phyloP scores from a whole-genome alignment of 2,888 invertebrate genomes.

The Leptinotarsa peninsularis region DNA sequence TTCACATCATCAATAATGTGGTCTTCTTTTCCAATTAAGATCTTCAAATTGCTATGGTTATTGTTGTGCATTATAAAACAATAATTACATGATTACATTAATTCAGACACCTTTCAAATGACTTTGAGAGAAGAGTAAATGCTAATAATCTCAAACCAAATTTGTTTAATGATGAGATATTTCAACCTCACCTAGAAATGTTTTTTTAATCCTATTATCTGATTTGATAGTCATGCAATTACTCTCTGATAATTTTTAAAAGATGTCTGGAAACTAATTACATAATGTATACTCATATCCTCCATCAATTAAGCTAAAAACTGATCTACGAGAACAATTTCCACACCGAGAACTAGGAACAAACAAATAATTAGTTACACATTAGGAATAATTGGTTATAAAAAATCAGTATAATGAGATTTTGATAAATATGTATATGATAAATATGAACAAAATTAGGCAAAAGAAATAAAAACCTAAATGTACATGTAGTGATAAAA shows the following conservation, averaged over 20 bases:
- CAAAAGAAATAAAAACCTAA: too few relatives aligned
- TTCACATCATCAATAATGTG: too few relatives aligned
- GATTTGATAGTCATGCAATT: too few relatives aligned
- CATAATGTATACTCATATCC: not conserved
- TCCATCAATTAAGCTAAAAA: not conserved
- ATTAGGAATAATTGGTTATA: not conserved
- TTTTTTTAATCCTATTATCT: too few relatives aligned
- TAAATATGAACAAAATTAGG: not conserved
- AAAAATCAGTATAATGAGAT: not conserved
- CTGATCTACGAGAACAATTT: not conserved
- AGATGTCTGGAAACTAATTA: constrained; percentile 1
- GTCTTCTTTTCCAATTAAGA: too few relatives aligned
- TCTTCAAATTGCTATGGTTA: not conserved
- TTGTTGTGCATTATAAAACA: not conserved
- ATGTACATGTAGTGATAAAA: too few relatives aligned
- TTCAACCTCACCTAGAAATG: too few relatives aligned
- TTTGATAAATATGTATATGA: not conserved
- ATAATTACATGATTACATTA: too few relatives aligned
- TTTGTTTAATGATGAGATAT: too few relatives aligned
- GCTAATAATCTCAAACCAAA: too few relatives aligned
- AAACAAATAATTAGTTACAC: constrained; percentile 1
- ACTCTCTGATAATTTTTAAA: too few relatives aligned
- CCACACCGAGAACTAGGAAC: not conserved
- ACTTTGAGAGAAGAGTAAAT: too few relatives aligned
- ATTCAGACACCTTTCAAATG: not conserved